Evolutionary conservation across 37 sponge, comb jelly and placozoan genomes (phyloP), one percentile per base, ranked within the genome.

Genomic region (Axinella damicornis): DNA sequence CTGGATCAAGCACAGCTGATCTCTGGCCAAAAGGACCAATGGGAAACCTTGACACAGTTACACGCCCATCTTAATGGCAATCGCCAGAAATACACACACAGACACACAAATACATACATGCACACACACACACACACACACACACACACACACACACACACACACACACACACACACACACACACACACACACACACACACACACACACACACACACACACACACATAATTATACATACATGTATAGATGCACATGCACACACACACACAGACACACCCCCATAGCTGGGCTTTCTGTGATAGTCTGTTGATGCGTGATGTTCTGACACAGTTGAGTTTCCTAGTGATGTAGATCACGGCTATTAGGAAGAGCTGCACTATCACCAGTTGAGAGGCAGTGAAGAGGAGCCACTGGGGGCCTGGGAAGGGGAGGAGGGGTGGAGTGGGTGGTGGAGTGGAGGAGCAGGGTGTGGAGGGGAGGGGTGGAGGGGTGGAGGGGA

Each of bases 331-430:
- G 39, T 73, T 84, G 56, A 90, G 64, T 65, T 90, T 90, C 34
- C 75, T 83, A 22, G 56, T 36, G 82, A 93, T 88, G 76, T 88
- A 93, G 53, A 88, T 63, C 21, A 84, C 89, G 22, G 83, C 36
- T 18, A 79, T 32, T 33, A 93, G 53, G 56, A 93, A 93, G 53
- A 88, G 34, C 55, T 85, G 90, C 18, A 82, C 85, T 36, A 93
- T 60, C 35, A 93, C 28, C 14, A 93, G 77, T 33, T 88, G 85
- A 31, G 88, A 87, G 19, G 73, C 35, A 2, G 86, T 57, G 63
- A 92, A 92, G 68, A 87, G 69, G 0, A 87, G 38, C 92, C 92
- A 92, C 25, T 87, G 92, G 5, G 75, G 80, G 0, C 57, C 92
- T 92, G 37, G 19, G 22, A 12, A 13, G 5, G 37, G 40, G 37